Evolutionary conservation across 2,888 invertebrate genomes (phyloP).

Genomic region (Sipha maydis): DNA sequence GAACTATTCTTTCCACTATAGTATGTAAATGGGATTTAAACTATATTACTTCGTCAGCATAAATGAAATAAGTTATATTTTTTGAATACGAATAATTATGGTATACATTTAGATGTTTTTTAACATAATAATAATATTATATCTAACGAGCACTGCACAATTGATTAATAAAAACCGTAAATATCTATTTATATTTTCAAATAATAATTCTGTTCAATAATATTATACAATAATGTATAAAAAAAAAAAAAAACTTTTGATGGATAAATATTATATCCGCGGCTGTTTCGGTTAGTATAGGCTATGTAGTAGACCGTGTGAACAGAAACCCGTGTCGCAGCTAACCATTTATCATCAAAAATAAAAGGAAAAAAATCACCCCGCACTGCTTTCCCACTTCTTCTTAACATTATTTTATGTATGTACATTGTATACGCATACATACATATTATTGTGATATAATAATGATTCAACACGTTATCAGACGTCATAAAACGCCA

Average conservation of each 20-base stretch:
- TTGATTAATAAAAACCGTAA: no score
- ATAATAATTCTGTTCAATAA: not conserved
- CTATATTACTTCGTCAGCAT: no score
- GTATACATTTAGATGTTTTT: no score
- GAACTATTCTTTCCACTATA: no score
- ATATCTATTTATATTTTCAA: no score
- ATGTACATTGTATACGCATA: not conserved
- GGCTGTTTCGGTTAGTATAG: not conserved
- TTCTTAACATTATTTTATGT: not conserved
- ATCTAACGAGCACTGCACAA: no score
- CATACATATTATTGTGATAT: not conserved
- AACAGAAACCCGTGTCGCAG: slow-evolving; percentile 35
- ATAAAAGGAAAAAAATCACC: slow-evolving; percentile 28
- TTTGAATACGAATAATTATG: no score
- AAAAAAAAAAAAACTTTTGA: not conserved
- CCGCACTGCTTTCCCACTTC: not conserved
- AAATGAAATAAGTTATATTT: no score
- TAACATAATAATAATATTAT: no score
- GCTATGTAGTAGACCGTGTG: slow-evolving; percentile 24
- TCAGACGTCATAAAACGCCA: slow-evolving; percentile 56
- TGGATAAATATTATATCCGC: not conserved
- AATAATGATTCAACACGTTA: slow-evolving; percentile 46
- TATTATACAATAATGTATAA: no score
- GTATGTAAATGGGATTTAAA: no score
- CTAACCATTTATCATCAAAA: slow-evolving; percentile 45